These are phyloP conservation scores for Eretmocerus hayati DNA, from an alignment of 2,888 invertebrate species.

Conservation along the genomic window DNA sequence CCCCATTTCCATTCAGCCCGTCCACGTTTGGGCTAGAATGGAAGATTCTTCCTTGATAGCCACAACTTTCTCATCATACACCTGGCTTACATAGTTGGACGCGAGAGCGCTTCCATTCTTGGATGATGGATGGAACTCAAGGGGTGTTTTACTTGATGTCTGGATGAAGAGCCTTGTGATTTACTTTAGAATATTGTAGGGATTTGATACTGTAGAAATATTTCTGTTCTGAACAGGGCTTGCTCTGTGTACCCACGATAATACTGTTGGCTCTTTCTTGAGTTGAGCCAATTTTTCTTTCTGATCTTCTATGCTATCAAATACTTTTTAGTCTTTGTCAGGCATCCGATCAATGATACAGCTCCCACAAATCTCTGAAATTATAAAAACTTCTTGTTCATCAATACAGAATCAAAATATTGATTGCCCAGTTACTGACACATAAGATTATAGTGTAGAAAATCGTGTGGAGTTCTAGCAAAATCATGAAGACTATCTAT, in stretches of 20 bases:
- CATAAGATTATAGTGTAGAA: too few relatives aligned
- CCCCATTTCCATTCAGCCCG: too few relatives aligned
- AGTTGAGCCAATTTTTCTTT: slow-evolving; percentile 4
- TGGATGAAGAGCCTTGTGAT: not conserved
- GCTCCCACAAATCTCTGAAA: slow-evolving; percentile 9
- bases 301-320: slow-evolving; percentile 7
- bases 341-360: slow-evolving; percentile 7
- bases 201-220: too few relatives aligned
- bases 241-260: not conserved
- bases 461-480: too few relatives aligned
- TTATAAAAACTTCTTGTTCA: not conserved
- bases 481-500: too few relatives aligned
- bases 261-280: slow-evolving; percentile 3
- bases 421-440: too few relatives aligned
- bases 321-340: slow-evolving; percentile 18
- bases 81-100: not conserved
- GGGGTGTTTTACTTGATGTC: slow-evolving; percentile 1
- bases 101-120: not conserved
- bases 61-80: not conserved
- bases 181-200: not conserved
- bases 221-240: not conserved
- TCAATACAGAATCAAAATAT: not conserved
- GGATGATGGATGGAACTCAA: too few relatives aligned
- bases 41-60: too few relatives aligned
- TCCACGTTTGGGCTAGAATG: too few relatives aligned